Conservation (phyloP, 2,888 invertebrate species). For the Acleris cristana region DNA sequence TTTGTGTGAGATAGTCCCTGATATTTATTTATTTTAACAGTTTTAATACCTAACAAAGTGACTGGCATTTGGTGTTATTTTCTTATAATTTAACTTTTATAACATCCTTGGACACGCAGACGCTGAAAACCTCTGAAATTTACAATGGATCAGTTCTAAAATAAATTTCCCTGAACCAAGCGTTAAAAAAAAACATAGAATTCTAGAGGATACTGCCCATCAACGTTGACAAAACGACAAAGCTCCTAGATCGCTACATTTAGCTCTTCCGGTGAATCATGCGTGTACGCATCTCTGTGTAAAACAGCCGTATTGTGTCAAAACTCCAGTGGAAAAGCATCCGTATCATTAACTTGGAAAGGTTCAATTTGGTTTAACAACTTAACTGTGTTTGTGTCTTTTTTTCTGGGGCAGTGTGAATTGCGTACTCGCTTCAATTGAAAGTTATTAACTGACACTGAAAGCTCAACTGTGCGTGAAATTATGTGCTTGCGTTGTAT, state of each 20-base stretch:
- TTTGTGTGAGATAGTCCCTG: too few relatives aligned
- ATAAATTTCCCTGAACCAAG: constrained; percentile 26
- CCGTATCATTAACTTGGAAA: too few relatives aligned
- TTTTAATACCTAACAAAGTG: too few relatives aligned
- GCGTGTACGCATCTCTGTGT: neutral
- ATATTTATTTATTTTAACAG: too few relatives aligned
- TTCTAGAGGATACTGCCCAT: constrained; percentile 25
- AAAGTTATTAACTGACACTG: constrained; percentile 3
- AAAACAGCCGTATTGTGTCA: too few relatives aligned
- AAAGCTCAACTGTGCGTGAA: neutral
- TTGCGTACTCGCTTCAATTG: constrained; percentile 18
- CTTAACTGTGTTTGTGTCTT: too few relatives aligned
- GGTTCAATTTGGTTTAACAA: too few relatives aligned
- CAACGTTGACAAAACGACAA: constrained; percentile 28
- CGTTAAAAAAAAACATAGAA: constrained; percentile 13
- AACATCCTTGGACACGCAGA: too few relatives aligned
- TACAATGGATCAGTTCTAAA: constrained; percentile 1
- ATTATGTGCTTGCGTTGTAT: neutral
- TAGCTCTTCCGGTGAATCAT: constrained; percentile 37
- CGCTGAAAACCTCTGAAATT: too few relatives aligned
- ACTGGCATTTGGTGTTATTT: too few relatives aligned
- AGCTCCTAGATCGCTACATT: constrained; percentile 22
- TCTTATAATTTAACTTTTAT: too few relatives aligned
- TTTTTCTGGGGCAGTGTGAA: neutral
- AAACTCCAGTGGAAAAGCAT: too few relatives aligned